Conservation (phyloP, 1,140 invertebrate species). For the Diprion similis region DNA sequence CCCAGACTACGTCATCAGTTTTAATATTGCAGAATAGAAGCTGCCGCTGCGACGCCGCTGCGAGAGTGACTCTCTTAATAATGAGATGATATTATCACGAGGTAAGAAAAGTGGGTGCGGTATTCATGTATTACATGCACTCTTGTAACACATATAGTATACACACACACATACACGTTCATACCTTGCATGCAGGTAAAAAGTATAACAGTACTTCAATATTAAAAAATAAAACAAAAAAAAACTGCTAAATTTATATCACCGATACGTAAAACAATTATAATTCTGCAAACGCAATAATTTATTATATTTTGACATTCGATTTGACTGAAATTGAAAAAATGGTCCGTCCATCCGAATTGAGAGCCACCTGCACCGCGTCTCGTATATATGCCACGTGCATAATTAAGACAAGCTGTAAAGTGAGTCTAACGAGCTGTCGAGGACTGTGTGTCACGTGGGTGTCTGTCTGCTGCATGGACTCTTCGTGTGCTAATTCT, state of each 20-base stretch:
- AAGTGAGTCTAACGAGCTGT: neutral
- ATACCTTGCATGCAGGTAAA: no score
- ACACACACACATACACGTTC: no score
- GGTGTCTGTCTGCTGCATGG: neutral
- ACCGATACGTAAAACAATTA: no score
- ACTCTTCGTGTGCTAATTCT: neutral
- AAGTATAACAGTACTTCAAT: no score
- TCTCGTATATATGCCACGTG: no score
- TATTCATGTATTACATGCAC: neutral
- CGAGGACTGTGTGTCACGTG: neutral
- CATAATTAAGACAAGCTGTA: neutral
- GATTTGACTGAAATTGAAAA: no score
- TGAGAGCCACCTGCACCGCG: no score
- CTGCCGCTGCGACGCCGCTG: neutral
- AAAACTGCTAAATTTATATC: no score
- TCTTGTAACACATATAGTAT: neutral
- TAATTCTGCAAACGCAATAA: no score
- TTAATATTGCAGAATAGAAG: slow-evolving; percentile 29
- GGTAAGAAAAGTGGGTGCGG: slow-evolving; percentile 12
- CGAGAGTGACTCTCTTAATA: slow-evolving; percentile 23
- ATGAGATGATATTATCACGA: slow-evolving; percentile 28
- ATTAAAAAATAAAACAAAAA: no score
- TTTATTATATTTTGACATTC: no score
- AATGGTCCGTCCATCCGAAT: no score
- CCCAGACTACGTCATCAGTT: slow-evolving; percentile 30